phyloP scores from a whole-genome alignment of 2,888 invertebrate genomes.

The Celastrina argiolus region DNA sequence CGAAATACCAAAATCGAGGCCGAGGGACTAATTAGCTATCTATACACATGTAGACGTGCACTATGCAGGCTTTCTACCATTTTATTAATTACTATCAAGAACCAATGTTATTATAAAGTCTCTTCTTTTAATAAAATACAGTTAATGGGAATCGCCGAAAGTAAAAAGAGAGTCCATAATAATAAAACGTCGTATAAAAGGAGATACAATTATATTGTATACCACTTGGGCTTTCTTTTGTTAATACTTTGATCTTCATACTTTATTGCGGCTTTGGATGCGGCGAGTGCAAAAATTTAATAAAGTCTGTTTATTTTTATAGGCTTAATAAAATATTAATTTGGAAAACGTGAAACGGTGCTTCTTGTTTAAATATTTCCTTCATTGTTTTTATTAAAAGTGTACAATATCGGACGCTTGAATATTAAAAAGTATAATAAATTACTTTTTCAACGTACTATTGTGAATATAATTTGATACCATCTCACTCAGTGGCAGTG shows the following conservation, averaged over 20 bases:
- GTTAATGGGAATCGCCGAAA: neutral
- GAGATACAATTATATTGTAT: neutral
- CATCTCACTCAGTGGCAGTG: no score
- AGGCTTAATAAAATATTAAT: neutral
- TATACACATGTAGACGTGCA: no score
- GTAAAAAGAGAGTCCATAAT: neutral
- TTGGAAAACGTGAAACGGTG: neutral
- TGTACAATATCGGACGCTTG: neutral
- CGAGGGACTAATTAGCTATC: no score
- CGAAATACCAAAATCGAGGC: no score
- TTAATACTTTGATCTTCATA: conserved; percentile 2
- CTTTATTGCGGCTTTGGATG: neutral
- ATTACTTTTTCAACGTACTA: no score
- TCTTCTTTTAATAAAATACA: no score
- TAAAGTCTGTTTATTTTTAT: conserved; percentile 4
- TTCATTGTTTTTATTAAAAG: no score
- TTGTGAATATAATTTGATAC: no score
- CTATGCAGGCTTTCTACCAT: no score
- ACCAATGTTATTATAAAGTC: no score
- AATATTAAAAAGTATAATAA: neutral
- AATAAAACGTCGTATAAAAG: neutral
- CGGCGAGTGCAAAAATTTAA: neutral
- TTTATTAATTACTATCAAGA: no score
- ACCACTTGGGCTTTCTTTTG: neutral
- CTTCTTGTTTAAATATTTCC: no score